Conservation (phyloP, 2,113 vertebrate genomes). For the Neolamprologus devosi region DNA sequence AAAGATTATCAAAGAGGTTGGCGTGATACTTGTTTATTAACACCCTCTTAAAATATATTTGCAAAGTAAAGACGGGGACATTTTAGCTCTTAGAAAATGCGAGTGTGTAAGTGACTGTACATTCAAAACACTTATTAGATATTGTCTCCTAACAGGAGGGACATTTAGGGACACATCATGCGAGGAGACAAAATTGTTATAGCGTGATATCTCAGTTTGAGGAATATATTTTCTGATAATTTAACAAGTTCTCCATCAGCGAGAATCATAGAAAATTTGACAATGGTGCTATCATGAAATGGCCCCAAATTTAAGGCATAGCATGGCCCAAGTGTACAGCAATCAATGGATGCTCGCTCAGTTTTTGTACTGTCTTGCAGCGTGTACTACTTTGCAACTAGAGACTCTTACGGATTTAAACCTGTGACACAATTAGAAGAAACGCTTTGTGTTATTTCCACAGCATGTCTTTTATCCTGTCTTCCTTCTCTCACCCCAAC, state of each 20-base stretch:
- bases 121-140: background rate
- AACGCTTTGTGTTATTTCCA: background rate
- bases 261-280: background rate
- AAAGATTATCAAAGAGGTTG: background rate
- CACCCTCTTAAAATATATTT: background rate
- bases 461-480: no score
- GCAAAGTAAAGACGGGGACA: background rate
- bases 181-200: background rate
- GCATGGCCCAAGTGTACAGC: background rate
- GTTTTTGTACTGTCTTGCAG: background rate
- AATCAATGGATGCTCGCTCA: background rate
- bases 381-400: background rate
- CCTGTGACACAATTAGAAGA: background rate
- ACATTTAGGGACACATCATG: background rate
- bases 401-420: background rate
- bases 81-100: background rate
- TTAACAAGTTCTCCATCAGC: background rate
- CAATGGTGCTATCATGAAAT: background rate
- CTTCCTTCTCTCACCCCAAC: no score
- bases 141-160: background rate
- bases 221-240: background rate
- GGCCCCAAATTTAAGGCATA: background rate
- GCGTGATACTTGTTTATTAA: background rate
- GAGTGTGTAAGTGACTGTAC: background rate
- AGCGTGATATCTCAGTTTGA: background rate